These are phyloP conservation scores for Buathra laborator DNA, from an alignment of 2,888 invertebrate genomes.

Conservation along the genomic window DNA sequence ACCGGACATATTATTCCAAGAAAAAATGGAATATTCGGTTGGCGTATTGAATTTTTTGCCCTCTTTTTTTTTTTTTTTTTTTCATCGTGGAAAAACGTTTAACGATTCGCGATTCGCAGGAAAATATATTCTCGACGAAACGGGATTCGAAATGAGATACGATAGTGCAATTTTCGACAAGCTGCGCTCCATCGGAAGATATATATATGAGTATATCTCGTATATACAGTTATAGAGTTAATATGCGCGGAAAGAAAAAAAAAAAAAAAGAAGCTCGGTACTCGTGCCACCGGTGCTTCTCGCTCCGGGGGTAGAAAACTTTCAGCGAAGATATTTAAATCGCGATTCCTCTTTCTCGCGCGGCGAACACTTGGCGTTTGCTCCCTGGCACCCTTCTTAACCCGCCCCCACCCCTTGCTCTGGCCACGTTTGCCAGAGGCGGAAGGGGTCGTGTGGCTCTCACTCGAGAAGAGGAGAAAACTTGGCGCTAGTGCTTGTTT, in stretches of 20 bases:
- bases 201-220: slow-evolving; percentile 33
- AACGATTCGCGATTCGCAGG: slow-evolving; percentile 37
- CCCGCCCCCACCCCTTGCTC: slow-evolving; percentile 26
- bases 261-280: slow-evolving; percentile 1
- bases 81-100: slow-evolving; percentile 42
- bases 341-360: slow-evolving; percentile 70
- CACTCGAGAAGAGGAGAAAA: slow-evolving; percentile 58
- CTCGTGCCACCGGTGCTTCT: slow-evolving; percentile 31
- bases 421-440: slow-evolving; percentile 19
- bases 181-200: slow-evolving; percentile 72
- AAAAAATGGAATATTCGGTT: slow-evolving; percentile 38
- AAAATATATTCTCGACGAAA: slow-evolving; percentile 41
- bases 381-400: slow-evolving; percentile 49
- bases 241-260: slow-evolving; percentile 3
- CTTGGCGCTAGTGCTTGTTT: slow-evolving; percentile 63
- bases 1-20: not conserved
- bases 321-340: slow-evolving; percentile 77
- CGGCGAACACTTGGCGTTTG: slow-evolving; percentile 56
- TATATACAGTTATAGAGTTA: not conserved
- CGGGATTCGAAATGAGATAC: slow-evolving; percentile 43
- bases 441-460: slow-evolving; percentile 38
- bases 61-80: not conserved
- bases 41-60: slow-evolving; percentile 47
- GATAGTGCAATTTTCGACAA: slow-evolving; percentile 73
- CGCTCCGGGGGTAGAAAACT: slow-evolving; percentile 66